These are phyloP conservation scores for Epinephelus cyanopodus DNA, from an alignment of 2,113 vertebrate genomes.

Conservation along the genomic window DNA sequence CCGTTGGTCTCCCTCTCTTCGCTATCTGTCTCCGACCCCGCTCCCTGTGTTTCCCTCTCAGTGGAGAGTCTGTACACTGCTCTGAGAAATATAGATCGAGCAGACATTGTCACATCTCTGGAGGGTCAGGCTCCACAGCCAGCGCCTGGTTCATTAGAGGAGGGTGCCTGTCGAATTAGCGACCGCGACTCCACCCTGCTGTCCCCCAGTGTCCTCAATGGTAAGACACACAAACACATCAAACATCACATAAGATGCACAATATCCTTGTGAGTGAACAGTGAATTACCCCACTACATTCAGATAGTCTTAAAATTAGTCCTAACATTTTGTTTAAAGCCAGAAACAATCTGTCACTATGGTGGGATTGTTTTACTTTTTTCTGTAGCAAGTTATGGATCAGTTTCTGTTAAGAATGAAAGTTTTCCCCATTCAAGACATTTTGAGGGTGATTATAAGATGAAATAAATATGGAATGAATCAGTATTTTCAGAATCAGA, in stretches of 20 bases:
- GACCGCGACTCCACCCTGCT: conserved; percentile 90
- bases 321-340: background rate
- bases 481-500: background rate
- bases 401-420: background rate
- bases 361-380: background rate
- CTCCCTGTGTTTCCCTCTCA: conserved; percentile 57
- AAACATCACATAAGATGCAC: background rate
- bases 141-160: conserved; percentile 80
- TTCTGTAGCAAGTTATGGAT: background rate
- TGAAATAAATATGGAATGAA: background rate
- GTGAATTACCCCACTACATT: background rate
- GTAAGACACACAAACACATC: conserved; percentile 83
- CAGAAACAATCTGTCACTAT: background rate
- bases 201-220: conserved; percentile 93
- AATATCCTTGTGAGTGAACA: background rate
- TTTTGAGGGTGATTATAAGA: background rate
- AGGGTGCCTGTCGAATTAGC: conserved; percentile 83
- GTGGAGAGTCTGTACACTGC: conserved; percentile 91
- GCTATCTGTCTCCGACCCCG: background rate
- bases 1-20: background rate
- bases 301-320: background rate
- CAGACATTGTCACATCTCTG: conserved; percentile 91
- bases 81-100: conserved; percentile 91
- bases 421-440: background rate
- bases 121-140: conserved; percentile 87